These are phyloP conservation scores for Drosophila nr. medialis DNA, from an alignment of 2,888 invertebrate genomes.

Conservation along the genomic window DNA sequence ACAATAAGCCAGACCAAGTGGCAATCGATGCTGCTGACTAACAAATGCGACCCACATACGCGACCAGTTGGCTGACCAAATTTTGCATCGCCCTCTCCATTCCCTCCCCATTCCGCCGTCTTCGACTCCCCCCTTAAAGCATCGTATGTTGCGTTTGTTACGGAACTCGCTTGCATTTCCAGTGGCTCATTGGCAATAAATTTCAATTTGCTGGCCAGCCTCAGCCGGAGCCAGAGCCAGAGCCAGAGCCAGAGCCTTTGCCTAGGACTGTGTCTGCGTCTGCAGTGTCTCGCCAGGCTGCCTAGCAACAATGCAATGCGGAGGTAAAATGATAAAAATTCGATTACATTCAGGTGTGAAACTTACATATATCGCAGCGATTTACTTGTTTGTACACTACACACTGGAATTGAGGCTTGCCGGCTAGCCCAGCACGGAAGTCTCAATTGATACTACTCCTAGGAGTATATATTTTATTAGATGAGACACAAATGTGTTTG, in stretches of 20 bases:
- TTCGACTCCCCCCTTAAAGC: background rate
- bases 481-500: background rate
- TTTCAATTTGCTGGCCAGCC: conserved; percentile 82
- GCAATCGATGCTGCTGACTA: conserved; percentile 53
- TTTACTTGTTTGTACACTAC: conserved; percentile 75
- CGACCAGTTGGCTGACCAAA: conserved; percentile 77
- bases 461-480: conserved; percentile 9
- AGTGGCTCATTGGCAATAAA: conserved; percentile 81
- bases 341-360: conserved; percentile 84
- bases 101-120: background rate
- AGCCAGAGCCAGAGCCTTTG: background rate
- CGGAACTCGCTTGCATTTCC: conserved; percentile 71
- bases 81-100: conserved; percentile 50
- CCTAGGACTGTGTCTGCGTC: conserved; percentile 19
- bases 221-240: conserved; percentile 29
- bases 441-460: conserved; percentile 21
- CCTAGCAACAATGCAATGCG: conserved; percentile 80
- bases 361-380: conserved; percentile 74
- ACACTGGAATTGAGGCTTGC: conserved; percentile 45
- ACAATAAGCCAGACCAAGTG: conserved; percentile 47
- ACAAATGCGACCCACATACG: conserved; percentile 78
- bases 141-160: conserved; percentile 41
- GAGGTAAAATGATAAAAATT: conserved; percentile 82
- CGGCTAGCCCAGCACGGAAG: conserved; percentile 19
- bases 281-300: conserved; percentile 47